Conservation (phyloP, 2,113 vertebrate species). For the Microtus richardsoni region DNA sequence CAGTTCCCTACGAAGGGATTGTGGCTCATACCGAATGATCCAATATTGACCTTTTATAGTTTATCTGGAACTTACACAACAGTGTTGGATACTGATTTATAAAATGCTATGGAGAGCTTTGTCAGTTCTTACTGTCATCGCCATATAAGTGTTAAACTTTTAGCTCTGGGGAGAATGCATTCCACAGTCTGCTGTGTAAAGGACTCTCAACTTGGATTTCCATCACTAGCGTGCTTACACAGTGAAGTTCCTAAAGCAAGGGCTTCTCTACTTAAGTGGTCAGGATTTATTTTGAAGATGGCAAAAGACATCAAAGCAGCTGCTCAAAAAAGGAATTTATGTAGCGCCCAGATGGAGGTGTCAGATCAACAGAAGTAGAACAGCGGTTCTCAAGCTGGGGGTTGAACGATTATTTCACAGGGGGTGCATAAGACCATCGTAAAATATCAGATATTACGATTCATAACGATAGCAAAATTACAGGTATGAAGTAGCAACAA, state of each 20-base stretch:
- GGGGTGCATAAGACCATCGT: background rate
- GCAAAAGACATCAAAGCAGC: slow-evolving; percentile 28
- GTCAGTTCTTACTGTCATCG: background rate
- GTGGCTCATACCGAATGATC: background rate
- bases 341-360: background rate
- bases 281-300: slow-evolving; percentile 47
- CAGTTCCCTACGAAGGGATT: background rate
- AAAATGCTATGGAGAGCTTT: background rate
- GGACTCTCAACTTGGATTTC: background rate
- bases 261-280: slow-evolving; percentile 9
- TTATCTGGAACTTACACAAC: background rate
- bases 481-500: background rate
- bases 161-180: background rate
- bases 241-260: slow-evolving; percentile 36
- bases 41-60: background rate
- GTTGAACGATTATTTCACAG: background rate
- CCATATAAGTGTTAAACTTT: slow-evolving; percentile 30
- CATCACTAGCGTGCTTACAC: slow-evolving; percentile 31
- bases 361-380: background rate
- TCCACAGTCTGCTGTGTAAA: background rate
- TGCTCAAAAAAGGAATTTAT: background rate
- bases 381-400: background rate
- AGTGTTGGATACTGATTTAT: background rate
- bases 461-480: background rate
- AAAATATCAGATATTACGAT: background rate